Evolutionary conservation across 2,888 invertebrate species (phyloP), one percentile per base, ranked within the genome.

Genomic region (Brachylomia viminalis): DNA sequence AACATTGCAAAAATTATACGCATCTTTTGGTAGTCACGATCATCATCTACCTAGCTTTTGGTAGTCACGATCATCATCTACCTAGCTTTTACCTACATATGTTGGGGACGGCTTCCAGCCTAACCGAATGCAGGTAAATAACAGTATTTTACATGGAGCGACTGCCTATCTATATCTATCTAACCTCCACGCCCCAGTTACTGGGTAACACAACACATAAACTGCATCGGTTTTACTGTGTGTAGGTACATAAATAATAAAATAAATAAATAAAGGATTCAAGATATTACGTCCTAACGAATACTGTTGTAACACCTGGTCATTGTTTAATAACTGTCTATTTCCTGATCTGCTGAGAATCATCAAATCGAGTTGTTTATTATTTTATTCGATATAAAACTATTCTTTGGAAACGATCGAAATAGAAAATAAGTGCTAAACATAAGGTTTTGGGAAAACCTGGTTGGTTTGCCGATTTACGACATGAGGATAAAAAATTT

Each of bases 331-430:
- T 58, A 79, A 74, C 56, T 23, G 6, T 61, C 17, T 69, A 74
- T 79, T 79, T 65, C 75, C 62, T 71, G 70, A 38, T 71, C 76
- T 75, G 70, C n/a, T 58, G 30, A 80, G 76, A 71, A 80, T 71
- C 75, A 64, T 58, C 20, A 38, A 58, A 45, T n/a, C 42, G 17
- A 13, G 8, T 38, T 75, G 80, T 80, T 80, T 80, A 80, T 76
- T 70, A 45, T 71, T 56, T 52, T 54, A 27, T 17, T 30, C 8
- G 54, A 71, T 61, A 58, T 78, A 68, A 56, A 74, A 71, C 70
- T 82, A 47, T 59, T 10, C 38, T 61, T 42, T n/a, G 2, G 45
- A 6, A 74, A 64, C 47, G 10, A 66, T 56, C 27, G 4, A 61
- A 47, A 54, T 15, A 30, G 8, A 49, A 62, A 54, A 49, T 54